A percentile compares a stretch with the other conserved stretches of the same genome.
Conservation (phyloP, 92 coral and sea anemone genomes). For the Meandrina meandrites region DNA sequence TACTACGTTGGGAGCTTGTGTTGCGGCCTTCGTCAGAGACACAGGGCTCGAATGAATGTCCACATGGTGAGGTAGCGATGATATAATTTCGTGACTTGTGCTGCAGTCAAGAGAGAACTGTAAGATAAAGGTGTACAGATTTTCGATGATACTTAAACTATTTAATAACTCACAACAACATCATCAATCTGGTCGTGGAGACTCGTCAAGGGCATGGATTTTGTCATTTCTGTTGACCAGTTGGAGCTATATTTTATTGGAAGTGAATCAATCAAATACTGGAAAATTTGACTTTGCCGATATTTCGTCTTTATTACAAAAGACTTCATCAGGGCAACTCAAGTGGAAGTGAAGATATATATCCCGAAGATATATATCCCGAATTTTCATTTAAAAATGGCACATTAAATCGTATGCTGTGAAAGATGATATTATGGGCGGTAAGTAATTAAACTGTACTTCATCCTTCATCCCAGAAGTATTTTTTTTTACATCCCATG, state of each 20-base stretch:
- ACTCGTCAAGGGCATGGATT: neutral
- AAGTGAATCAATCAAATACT: too few species aligned
- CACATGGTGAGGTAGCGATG: neutral
- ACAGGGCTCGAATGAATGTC: slow-evolving; percentile 26
- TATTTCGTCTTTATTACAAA: too few species aligned
- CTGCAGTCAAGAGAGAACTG: neutral
- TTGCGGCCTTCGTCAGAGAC: slow-evolving; percentile 47
- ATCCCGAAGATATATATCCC: too few species aligned
- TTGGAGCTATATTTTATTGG: neutral
- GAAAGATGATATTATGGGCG: neutral
- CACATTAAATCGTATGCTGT: neutral
- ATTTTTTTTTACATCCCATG: neutral
- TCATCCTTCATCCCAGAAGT: neutral
- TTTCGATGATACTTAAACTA: neutral
- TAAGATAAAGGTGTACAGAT: neutral
- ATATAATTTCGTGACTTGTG: neutral
- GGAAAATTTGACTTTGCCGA: too few species aligned
- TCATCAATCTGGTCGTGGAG: neutral
- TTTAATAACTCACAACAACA: neutral
- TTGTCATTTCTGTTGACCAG: neutral
- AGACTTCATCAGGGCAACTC: too few species aligned
- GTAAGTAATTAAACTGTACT: neutral
- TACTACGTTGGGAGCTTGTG: slow-evolving; percentile 51
- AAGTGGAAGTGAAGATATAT: neutral
- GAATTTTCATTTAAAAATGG: neutral